Percentiles rank a stretch among this genome's conserved stretches.
phyloP scores from a whole-genome alignment of 2,797 vertebrate species.

The Amazonetta brasiliensis region DNA sequence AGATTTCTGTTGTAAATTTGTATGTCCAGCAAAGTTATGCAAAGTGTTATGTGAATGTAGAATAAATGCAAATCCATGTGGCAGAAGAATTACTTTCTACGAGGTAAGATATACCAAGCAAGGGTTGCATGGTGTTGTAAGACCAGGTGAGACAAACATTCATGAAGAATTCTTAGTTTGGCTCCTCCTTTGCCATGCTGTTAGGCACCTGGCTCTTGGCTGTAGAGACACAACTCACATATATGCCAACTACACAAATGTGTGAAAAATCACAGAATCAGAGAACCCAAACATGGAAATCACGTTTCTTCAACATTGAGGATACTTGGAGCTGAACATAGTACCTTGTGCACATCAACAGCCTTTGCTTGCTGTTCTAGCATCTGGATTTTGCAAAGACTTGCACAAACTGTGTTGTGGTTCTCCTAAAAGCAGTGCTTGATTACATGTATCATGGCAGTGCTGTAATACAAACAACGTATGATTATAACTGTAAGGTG shows the following conservation, averaged over 20 bases:
- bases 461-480: background rate
- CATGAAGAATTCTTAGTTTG: background rate
- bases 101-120: background rate
- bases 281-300: background rate
- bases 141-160: background rate
- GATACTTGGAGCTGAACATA: background rate
- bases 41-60: background rate
- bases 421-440: background rate
- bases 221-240: no score
- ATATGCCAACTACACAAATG: background rate
- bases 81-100: background rate
- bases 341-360: background rate
- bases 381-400: background rate
- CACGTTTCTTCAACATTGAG: background rate
- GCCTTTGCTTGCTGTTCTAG: background rate
- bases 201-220: background rate
- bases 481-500: background rate
- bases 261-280: background rate
- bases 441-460: background rate
- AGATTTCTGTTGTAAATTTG: background rate
- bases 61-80: background rate
- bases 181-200: background rate
- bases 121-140: background rate
- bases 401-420: background rate
- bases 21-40: background rate